Base-by-base conservation (phyloP, 1,140 invertebrate species). In the Anastatus disparis region DNA sequence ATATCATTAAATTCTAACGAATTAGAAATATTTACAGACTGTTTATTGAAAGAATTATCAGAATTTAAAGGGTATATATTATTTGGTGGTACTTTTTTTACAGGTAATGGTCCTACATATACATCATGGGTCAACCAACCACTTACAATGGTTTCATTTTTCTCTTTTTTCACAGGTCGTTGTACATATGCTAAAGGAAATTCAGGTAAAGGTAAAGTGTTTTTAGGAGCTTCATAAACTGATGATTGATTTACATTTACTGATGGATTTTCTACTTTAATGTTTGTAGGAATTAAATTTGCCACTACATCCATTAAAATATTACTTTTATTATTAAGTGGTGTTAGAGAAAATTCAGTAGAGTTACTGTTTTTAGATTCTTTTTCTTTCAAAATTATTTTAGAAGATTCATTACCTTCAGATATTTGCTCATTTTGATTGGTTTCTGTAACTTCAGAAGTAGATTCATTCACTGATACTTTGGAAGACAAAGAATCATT, bases 131-230 rank as follows among this genome's bases (percentile, higher is more conserved):
- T 38, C 17, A 61, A 20, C 24, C 10, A 69, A 48, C 27, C 24
- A 38, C 64, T 59, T 10, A 53, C 29, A 10, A 64, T 20, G 55
- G 68, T 67, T 67, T 70, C 42, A 70, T 35, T 48, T 52, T 12
- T 62, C 27, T 67, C n/a, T 24, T 69, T 69, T 44, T 55, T 48
- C 3, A 31, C 52, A 64, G 9, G n/a, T 42, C 10, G 31, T 12
- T 44, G 10, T 62, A 31, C 10, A 10, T 40, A 26, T 46, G n/a
- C 15, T 35, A 24, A 26, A 17, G 26, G 24, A 24, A n/a, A 20
- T 29, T 55, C 24, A 29, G 44, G 52, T 13, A 9, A 42, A 12
- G n/a, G n/a, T n/a, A n/a, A n/a, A 48, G 15, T 22, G 15, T n/a
- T 59, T 53, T 65, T 52, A 53, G 61, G 12, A 52, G 27, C 12